A percentile compares a stretch with the other conserved stretches of the same genome.
phyloP scores from a whole-genome alignment of 2,797 vertebrate species.

The Pseudopleuronectes americanus region DNA sequence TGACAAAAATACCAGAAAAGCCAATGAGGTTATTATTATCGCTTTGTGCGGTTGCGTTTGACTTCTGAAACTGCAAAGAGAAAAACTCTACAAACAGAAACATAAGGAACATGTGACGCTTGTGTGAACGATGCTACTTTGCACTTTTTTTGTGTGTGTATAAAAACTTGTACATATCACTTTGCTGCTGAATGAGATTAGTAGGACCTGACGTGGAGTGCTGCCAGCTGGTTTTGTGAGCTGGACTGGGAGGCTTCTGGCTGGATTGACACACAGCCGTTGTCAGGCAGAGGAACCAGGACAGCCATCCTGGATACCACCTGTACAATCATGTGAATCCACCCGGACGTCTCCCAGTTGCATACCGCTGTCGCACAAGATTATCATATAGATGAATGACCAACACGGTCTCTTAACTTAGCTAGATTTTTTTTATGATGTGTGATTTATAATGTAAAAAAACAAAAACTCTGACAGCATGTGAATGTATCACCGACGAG shows the following conservation, averaged over 20 bases:
- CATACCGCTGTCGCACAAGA: conserved; percentile 34
- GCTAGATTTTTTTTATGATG: conserved; percentile 14
- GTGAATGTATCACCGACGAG: conserved; percentile 65
- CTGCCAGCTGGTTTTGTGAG: conserved; percentile 61
- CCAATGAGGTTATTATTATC: neutral
- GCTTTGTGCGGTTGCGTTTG: neutral
- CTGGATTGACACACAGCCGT: conserved; percentile 56
- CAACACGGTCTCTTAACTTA: conserved; percentile 63
- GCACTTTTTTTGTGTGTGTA: conserved; percentile 66
- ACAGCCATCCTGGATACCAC: conserved; percentile 72
- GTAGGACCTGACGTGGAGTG: conserved; percentile 44
- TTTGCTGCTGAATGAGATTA: conserved; percentile 70
- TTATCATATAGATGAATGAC: conserved; percentile 60
- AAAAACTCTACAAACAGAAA: conserved; percentile 33
- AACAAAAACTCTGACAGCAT: conserved; percentile 48
- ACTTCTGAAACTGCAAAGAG: conserved; percentile 35
- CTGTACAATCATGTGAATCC: conserved; percentile 52
- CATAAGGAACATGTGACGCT: conserved; percentile 2
- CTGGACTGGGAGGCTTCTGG: conserved; percentile 59
- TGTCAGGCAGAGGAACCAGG: conserved; percentile 66
- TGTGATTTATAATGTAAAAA: conserved; percentile 24
- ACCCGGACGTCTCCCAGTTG: conserved; percentile 52
- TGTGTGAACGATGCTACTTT: conserved; percentile 56
- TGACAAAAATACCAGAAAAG: conserved; percentile 12
- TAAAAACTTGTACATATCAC: conserved; percentile 43